A percentile compares a stretch with the other conserved stretches of the same genome.
phyloP scores from a whole-genome alignment of 2,888 invertebrate genomes.

The Drosophila peninsularis region DNA sequence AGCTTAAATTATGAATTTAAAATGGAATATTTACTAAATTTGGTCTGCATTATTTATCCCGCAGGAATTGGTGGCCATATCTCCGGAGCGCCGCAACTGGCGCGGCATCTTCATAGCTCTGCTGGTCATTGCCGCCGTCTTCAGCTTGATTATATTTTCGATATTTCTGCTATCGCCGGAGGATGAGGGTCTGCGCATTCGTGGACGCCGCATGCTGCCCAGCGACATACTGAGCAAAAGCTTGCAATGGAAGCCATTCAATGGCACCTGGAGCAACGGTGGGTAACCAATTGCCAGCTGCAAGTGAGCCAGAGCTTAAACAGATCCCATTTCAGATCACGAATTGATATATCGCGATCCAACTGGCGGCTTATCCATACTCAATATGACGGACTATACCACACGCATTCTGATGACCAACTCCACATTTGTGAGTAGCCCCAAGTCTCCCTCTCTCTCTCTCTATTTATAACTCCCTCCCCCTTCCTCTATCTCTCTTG shows the following conservation, averaged over 20 bases:
- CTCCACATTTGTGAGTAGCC: constrained; percentile 91
- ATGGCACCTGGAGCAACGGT: constrained; percentile 92
- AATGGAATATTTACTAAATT: no score
- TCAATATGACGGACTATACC: constrained; percentile 91
- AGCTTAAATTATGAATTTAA: background rate
- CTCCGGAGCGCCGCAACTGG: constrained; percentile 96
- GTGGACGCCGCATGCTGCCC: constrained; percentile 89
- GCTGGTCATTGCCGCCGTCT: constrained; percentile 94
- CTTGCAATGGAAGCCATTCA: constrained; percentile 88
- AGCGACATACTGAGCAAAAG: constrained; percentile 88
- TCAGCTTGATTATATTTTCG: constrained; percentile 95
- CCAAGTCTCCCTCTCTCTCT: constrained; percentile 28
- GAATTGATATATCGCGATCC: constrained; percentile 92
- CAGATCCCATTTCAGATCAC: constrained; percentile 86
- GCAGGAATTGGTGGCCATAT: constrained; percentile 95
- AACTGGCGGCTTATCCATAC: constrained; percentile 91
- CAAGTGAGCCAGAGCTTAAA: no score
- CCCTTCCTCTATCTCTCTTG: constrained; percentile 52
- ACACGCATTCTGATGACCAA: constrained; percentile 91
- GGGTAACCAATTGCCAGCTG: constrained; percentile 15
- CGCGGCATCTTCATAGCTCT: constrained; percentile 96
- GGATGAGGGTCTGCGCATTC: constrained; percentile 88
- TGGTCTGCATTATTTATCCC: constrained; percentile 47
- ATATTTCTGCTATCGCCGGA: constrained; percentile 94
- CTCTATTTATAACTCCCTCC: background rate